phyloP scores from a whole-genome alignment of 2,888 invertebrate genomes.

The Drosophila barbarae region DNA sequence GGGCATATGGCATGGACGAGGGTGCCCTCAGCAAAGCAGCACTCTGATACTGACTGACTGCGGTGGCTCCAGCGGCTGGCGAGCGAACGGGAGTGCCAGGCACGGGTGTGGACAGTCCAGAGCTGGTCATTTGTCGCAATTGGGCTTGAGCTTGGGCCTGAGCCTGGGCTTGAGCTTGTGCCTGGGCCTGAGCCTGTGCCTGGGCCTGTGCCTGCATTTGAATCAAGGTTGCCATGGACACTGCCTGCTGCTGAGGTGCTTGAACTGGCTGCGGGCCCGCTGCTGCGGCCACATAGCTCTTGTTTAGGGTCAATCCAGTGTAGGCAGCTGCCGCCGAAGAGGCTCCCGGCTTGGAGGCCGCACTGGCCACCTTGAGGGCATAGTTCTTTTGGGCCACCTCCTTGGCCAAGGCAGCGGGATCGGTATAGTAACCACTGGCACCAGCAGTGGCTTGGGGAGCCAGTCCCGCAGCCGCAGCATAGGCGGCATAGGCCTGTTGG shows the following conservation, averaged over 20 bases:
- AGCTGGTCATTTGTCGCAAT: constrained; percentile 57
- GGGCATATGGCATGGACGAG: constrained; percentile 61
- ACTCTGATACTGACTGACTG: constrained; percentile 55
- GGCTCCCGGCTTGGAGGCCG: constrained; percentile 63
- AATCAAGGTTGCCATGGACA: constrained; percentile 55
- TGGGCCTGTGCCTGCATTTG: constrained; percentile 56
- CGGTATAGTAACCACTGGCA: constrained; percentile 68
- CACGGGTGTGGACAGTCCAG: constrained; percentile 63
- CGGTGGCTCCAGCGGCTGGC: constrained; percentile 41
- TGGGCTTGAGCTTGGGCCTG: constrained; percentile 53
- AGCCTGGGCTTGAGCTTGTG: constrained; percentile 34
- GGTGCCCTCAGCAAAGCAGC: constrained; percentile 47
- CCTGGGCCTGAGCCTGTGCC: constrained; percentile 31
- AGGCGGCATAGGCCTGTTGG: constrained; percentile 65
- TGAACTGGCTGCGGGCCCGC: constrained; percentile 55
- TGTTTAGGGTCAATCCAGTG: constrained; percentile 86
- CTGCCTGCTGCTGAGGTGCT: constrained; percentile 46
- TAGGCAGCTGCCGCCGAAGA: constrained; percentile 81
- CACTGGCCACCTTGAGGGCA: constrained; percentile 83
- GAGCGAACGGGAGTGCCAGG: constrained; percentile 32
- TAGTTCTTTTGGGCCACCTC: constrained; percentile 92
- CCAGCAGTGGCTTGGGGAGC: constrained; percentile 29
- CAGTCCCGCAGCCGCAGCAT: constrained; percentile 70
- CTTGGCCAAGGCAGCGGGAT: constrained; percentile 86
- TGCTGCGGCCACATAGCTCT: constrained; percentile 73